Base-by-base conservation (phyloP, 2,888 invertebrate species). In the Drosophila hamatofila region DNA sequence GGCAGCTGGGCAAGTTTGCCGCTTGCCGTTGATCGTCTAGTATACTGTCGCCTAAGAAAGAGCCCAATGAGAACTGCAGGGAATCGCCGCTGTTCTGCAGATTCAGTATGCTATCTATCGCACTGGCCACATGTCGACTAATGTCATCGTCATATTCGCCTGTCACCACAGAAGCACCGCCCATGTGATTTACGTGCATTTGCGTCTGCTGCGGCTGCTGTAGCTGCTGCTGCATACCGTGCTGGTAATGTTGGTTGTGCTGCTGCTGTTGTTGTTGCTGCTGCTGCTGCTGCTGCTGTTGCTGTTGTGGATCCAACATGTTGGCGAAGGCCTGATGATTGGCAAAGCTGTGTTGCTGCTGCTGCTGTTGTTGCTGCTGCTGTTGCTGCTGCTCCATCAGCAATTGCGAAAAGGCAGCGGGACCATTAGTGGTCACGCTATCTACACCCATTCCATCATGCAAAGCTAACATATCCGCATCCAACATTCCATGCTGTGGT, bases 71-170 rank as follows among this genome's bases (percentile, higher is more conserved):
- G 65, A 93, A 93, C 54, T 92, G 92, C 55, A 93, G 65, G 51
- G 93, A 91, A 82, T 94, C 92, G 90, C 92, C 93, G 65, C 92
- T 93, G 67, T 92, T 93, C 90, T 96, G 96, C 80, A 96, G 93
- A 92, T 96, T 96, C 73, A 96, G 93, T 89, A 96, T 96, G 90
- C 96, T 96, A 91, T 96, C 96, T 83, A 96, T 96, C 75, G 96
- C 96, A 89, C 95, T 96, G 92, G 96, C 96, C 72, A 96, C 96
- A 92, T 96, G 96, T 35, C 96, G 95, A 79, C 95, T 96, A 69
- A 96, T 95, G 83, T 95, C 95, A 83, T 95, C 95, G 81, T 95
- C 94, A 62, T 92, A 93, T 69, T 93, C 93, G 14, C 86, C 88
- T 2, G 66, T 81, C 78, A 37, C 85, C 72, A 56, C 90, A 67